Percentiles rank a stretch among this genome's conserved stretches.
These are phyloP conservation scores for Prunella himalayana DNA, from an alignment of 2,113 vertebrate species.

Conservation along the genomic window DNA sequence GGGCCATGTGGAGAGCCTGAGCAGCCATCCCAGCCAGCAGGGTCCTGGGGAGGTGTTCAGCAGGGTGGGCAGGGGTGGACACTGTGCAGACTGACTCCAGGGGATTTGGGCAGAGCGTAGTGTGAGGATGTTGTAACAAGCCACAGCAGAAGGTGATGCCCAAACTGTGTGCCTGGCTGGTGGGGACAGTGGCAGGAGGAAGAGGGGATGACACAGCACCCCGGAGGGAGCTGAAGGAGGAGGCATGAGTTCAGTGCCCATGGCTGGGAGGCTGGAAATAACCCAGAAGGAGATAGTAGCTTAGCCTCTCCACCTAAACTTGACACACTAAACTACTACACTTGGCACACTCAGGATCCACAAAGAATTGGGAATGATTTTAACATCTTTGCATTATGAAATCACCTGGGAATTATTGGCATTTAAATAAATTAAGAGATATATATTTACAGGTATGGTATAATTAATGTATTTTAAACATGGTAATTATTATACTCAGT, in stretches of 20 bases:
- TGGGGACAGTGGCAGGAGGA: background rate
- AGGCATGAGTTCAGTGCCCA: background rate
- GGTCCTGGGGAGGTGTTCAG: accelerated
- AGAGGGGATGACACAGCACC: background rate
- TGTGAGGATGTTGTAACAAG: background rate
- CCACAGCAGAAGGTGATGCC: background rate
- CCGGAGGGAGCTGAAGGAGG: background rate
- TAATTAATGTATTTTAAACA: background rate
- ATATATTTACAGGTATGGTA: background rate
- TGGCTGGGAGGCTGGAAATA: background rate
- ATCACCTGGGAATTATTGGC: background rate
- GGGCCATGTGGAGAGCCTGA: background rate
- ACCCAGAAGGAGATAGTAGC: background rate
- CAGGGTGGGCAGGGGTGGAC: too few species aligned
- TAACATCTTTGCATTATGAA: background rate
- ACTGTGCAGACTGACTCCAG: accelerated
- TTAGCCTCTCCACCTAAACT: too few species aligned
- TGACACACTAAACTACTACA: too few species aligned
- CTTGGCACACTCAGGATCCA: background rate
- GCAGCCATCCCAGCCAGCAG: background rate
- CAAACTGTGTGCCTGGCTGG: background rate
- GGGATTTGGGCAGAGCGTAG: background rate
- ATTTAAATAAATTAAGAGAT: background rate
- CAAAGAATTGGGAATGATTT: background rate
- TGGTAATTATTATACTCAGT: background rate